Percentiles rank a stretch among this genome's conserved stretches.
phyloP scores from a whole-genome alignment of 2,888 invertebrate genomes.

The Matsumyia berberina region DNA sequence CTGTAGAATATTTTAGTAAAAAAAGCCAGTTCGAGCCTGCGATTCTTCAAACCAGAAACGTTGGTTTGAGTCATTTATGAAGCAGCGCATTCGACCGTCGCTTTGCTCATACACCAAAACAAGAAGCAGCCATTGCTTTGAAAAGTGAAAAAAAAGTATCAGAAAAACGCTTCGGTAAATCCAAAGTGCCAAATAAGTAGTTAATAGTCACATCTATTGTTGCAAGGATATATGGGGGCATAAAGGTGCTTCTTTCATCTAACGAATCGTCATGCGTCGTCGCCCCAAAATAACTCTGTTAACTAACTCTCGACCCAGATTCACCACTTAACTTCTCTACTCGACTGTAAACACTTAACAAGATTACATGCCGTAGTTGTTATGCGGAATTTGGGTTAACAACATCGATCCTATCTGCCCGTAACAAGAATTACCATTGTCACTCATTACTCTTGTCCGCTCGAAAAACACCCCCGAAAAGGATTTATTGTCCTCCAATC shows the following conservation, averaged over 20 bases:
- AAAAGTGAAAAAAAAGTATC: too few species aligned
- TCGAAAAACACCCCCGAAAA: conserved; percentile 34
- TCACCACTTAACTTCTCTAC: background rate
- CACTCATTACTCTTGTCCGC: conserved; percentile 59
- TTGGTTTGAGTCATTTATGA: too few species aligned
- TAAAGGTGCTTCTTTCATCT: background rate
- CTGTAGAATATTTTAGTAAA: too few species aligned
- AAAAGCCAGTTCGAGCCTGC: too few species aligned
- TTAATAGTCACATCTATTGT: background rate
- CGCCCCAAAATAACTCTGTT: background rate
- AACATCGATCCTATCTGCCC: conserved; percentile 14
- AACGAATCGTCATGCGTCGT: background rate
- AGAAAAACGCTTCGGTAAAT: too few species aligned
- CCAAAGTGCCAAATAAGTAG: background rate
- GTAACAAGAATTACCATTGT: conserved; percentile 46
- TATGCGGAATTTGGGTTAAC: conserved; percentile 10
- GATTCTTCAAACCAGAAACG: too few species aligned
- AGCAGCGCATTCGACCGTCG: too few species aligned
- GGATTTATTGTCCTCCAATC: conserved; percentile 71
- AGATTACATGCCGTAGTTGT: background rate
- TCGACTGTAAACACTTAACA: background rate
- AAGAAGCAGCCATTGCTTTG: too few species aligned
- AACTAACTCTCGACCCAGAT: background rate
- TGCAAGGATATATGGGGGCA: background rate
- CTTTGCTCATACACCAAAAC: too few species aligned